Evolutionary conservation across 2,888 invertebrate species (phyloP).

Genomic region (Ophioninae sp.): DNA sequence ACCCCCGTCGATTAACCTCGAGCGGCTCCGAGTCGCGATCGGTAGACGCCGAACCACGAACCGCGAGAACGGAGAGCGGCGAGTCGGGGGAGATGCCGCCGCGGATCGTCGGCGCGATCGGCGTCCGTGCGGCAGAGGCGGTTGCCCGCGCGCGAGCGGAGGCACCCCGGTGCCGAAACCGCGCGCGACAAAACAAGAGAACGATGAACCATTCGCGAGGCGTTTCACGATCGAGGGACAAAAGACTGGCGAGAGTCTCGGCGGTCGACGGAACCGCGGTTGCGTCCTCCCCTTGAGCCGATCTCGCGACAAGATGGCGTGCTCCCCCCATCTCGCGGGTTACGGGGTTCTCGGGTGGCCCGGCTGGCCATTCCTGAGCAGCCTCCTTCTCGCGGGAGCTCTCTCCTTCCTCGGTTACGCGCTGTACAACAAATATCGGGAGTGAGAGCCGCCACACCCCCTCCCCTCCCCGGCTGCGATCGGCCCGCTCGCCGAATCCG

Average conservation of each 20-base stretch:
- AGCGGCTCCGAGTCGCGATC: neutral
- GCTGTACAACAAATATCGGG: constrained; percentile 61
- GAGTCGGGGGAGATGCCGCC: neutral
- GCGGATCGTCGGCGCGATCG: constrained; percentile 20
- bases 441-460: neutral
- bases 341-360: constrained; percentile 66
- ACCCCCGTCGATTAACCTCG: neutral
- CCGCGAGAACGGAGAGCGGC: neutral
- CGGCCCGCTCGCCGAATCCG: no score
- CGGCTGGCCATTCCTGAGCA: constrained; percentile 72
- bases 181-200: neutral
- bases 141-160: constrained; percentile 34
- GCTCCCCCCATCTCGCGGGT: constrained; percentile 44
- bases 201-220: no score
- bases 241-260: constrained; percentile 1
- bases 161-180: neutral
- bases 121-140: constrained; percentile 56
- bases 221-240: no score
- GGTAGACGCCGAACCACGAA: neutral
- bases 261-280: neutral
- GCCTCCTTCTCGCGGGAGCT: constrained; percentile 65
- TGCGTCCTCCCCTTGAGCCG: neutral
- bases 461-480: neutral
- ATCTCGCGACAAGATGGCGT: constrained; percentile 62
- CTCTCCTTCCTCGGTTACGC: constrained; percentile 67